These are phyloP conservation scores for Alaudala cheleensis DNA, from an alignment of 2,113 vertebrate species.

Conservation along the genomic window DNA sequence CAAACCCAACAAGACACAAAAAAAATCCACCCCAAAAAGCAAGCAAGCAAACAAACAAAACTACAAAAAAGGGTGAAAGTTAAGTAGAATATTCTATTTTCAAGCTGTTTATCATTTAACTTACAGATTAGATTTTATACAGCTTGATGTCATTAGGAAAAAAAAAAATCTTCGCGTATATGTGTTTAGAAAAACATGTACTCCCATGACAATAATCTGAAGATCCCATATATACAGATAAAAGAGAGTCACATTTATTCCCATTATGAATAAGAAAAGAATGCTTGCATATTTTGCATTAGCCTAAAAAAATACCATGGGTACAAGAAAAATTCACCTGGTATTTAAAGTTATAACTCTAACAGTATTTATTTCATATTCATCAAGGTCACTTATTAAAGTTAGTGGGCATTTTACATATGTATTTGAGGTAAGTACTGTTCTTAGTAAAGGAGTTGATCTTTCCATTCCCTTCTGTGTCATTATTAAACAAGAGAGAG, in stretches of 20 bases:
- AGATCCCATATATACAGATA: background rate
- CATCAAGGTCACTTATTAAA: background rate
- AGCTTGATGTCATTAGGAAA: background rate
- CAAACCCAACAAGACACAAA: background rate
- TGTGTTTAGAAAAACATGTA: background rate
- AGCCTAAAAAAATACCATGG: background rate
- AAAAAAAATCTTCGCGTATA: too few species aligned
- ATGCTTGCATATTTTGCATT: background rate
- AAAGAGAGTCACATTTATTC: background rate
- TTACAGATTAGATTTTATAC: background rate
- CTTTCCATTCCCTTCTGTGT: background rate
- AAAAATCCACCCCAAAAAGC: rapidly evolving
- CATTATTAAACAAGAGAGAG: background rate
- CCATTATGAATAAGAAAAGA: background rate
- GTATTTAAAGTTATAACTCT: background rate
- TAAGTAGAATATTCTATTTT: background rate
- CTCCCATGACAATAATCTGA: background rate
- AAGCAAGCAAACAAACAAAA: too few species aligned
- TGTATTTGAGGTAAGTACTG: background rate
- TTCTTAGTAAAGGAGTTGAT: background rate
- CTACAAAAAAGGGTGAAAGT: background rate
- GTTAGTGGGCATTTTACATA: background rate
- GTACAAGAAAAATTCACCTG: background rate
- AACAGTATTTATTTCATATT: background rate
- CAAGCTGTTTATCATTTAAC: background rate